Evolutionary conservation across 2,888 invertebrate genomes (phyloP), one percentile per base, ranked within the genome.

Genomic region (Tinea pellionella): DNA sequence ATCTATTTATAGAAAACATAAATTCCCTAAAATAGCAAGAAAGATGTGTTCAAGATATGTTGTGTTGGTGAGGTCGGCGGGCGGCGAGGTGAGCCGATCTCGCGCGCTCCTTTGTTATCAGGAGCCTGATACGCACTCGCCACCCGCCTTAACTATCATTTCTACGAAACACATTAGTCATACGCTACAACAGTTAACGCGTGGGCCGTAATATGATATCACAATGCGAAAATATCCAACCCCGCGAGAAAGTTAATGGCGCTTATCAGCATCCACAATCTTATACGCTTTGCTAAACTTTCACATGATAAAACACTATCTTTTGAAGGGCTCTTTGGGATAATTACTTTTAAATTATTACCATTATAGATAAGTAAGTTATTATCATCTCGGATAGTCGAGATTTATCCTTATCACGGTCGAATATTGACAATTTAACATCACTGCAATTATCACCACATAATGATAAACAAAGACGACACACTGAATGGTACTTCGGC

Each of bases 401-500:
- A 74, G 90, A 89, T 84, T 91, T 90, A 80, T 89, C 88, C 87
- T 90, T 92, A 89, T 91, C 91, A 89, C 91, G 91, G 84, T 92
- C 92, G 86, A 92, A 93, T 88, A 92, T 91, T 89, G 91, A 91
- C 88, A 92, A 89, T 88, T 90, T 91, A 88, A 90, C 90, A 90
- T 93, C 93, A 90, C 91, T 89, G 86, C 88, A 89, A 86, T 88
- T 88, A 88, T 88, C 89, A 85, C 91, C 90, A 89, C 89, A 89
- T 81, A 90, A 90, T 89, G 94, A 94, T 92, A 95, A 93, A 92
- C 95, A 95, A 91, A 95, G 93, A 89, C 95, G 94, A 93, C 95
- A 95, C 90, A 95, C 92, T 92, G 94, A 94, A 91, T 94, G 94
- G 90, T 94, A 95, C 92, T 94, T 95, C 90, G 92, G 92, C 91